A percentile compares a stretch with the other conserved stretches of the same genome.
phyloP scores from a whole-genome alignment of 1,140 invertebrate species.

The Akabosia matsudoensis region DNA sequence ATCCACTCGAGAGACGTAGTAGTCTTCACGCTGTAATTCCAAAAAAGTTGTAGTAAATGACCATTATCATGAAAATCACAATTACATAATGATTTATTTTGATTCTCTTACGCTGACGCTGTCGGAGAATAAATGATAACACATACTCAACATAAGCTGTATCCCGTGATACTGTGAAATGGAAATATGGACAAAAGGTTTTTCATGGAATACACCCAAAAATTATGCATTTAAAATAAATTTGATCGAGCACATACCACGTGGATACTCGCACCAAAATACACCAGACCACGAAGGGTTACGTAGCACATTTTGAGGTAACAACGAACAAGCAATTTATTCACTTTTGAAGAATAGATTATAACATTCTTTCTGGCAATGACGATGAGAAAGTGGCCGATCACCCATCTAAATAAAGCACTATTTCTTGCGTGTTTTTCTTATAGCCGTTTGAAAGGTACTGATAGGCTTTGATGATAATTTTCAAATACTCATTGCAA shows the following conservation, averaged over 20 bases:
- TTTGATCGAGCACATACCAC: neutral
- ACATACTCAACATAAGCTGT: constrained; percentile 21
- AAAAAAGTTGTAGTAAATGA: neutral
- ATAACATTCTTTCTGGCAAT: too few relatives aligned
- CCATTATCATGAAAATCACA: too few relatives aligned
- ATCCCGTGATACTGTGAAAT: constrained; percentile 17
- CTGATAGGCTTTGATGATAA: too few relatives aligned
- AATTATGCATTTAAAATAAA: neutral
- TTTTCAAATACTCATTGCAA: too few relatives aligned
- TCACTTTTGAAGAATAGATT: too few relatives aligned
- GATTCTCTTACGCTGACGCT: neutral
- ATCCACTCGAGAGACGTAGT: constrained; percentile 10
- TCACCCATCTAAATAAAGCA: too few relatives aligned
- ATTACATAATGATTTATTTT: neutral
- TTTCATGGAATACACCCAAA: neutral
- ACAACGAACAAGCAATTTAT: neutral
- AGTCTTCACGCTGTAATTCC: constrained; percentile 7
- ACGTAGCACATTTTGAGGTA: neutral
- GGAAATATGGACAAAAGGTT: neutral
- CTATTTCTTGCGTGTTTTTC: too few relatives aligned
- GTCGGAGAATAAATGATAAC: constrained; percentile 6
- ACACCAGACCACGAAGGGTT: neutral
- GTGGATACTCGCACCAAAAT: constrained; percentile 6
- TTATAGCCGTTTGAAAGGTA: too few relatives aligned
- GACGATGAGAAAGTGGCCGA: too few relatives aligned